Conservation (phyloP, 1,140 invertebrate species). For the Atta texana region DNA sequence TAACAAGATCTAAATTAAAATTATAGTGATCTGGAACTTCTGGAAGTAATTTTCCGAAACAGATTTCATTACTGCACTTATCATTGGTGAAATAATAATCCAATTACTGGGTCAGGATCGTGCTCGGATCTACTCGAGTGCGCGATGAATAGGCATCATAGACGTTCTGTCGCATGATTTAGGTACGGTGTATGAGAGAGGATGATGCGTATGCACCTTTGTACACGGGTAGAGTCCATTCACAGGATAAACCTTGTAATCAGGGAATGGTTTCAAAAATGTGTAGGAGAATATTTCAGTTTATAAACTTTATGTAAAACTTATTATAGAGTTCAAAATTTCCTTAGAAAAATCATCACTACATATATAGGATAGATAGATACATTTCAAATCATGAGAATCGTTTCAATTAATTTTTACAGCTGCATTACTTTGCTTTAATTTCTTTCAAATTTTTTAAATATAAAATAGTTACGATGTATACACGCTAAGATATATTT, state of each 20-base stretch:
- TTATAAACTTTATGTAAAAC: background rate
- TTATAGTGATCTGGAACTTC: background rate
- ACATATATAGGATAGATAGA: background rate
- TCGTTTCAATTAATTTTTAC: background rate
- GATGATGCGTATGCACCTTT: constrained; percentile 42
- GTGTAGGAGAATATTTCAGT: background rate
- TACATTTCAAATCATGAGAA: background rate
- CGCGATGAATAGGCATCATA: constrained; percentile 68
- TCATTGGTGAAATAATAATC: constrained; percentile 66
- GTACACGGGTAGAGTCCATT: constrained; percentile 39
- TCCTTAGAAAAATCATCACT: background rate
- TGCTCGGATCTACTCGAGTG: constrained; percentile 63
- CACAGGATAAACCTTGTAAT: constrained; percentile 53
- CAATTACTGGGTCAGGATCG: constrained; percentile 71
- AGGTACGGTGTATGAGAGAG: constrained; percentile 51
- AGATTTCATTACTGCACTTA: constrained; percentile 57
- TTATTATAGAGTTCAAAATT: background rate
- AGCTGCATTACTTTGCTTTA: background rate
- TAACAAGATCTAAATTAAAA: constrained; percentile 21
- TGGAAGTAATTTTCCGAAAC: constrained; percentile 26
- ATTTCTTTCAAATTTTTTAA: background rate
- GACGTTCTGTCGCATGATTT: constrained; percentile 68
- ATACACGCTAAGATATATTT: background rate
- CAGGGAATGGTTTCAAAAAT: background rate
- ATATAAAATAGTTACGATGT: background rate